Evolutionary conservation across 2,888 invertebrate species (phyloP), one percentile per base, ranked within the genome.

Genomic region (Drosophila pseudotalamancana): DNA sequence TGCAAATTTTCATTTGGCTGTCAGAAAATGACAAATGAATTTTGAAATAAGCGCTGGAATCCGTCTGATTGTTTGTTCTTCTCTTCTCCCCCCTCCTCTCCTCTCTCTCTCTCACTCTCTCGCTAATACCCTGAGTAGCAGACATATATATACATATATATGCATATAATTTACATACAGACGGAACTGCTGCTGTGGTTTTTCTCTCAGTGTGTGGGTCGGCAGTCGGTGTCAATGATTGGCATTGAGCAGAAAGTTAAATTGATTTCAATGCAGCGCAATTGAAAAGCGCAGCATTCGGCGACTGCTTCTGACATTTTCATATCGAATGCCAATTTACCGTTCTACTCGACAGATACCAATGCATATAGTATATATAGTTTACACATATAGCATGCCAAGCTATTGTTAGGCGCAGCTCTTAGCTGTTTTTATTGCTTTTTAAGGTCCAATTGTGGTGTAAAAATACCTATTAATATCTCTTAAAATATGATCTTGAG

Each of bases 21-120:
- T 87, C 82, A 81, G 68, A 83, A 81, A 87, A 87, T 83, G 82
- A 87, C 78, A 87, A 83, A 83, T 83, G 85, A 87, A 87, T 87
- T 85, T 87, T 84, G 78, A 82, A 82, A 77, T 87, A 84, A 87
- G 77, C 82, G 77, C 66, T 84, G 65, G 84, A 65, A 84, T 80
- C 64, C 84, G 68, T 69, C 77, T 71, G 75, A 70, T 81, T 87
- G 78, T 77, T 87, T 87, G 86, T 79, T 72, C 71, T 71, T 50
- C 49, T 59, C 51, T 49, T 71, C 56, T 42, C 43, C 42, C 39
- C 29, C 45, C 35, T 40, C 18, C 6, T 16, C 18, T 27, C 11
- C 43, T 16, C 43, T 54, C 27, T 31, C 48, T 27, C 40, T 54
- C 5, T 2, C 21, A 1, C 21, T 14, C 8, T 65, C 18, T 39